Base-by-base conservation (phyloP, 2,797 vertebrate species). In the Emys orbicularis region DNA sequence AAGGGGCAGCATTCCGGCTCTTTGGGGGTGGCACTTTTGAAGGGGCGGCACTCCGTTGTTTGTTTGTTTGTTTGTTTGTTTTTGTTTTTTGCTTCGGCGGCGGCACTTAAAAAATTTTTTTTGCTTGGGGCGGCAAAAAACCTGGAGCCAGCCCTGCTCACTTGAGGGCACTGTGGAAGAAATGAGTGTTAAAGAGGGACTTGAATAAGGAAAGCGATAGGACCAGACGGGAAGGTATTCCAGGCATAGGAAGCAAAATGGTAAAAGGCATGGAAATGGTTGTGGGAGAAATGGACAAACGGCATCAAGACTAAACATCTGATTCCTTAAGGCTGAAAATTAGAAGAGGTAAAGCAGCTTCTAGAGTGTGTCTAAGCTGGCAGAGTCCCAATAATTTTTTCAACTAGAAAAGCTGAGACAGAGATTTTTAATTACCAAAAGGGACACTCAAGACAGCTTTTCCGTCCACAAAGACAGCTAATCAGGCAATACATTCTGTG, bases 201-300 rank as follows among this genome's bases (percentile, higher is more conserved):
- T 2, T 59, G 59, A 1, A n/a, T 15, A 61, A 47, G 16, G 52
- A 79, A 87, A n/a, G 54, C 65, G 34, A 76, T 2, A 61, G 12
- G 54, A 53, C 9, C 31, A 79, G 34, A 23, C 0, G 9, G 21
- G 31, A 81, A 84, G 52, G 37, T 41, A 34, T 68, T 82, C 61
- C 19, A 0, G 81, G 34, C 0, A 0, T 8, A 77, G 29, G 15
- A 49, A 27, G 27, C 44, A 47, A 47, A 27, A 29, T 56, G 37
- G 84, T 10, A 56, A 83, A 72, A 81, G 83, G 44, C n/a, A 65
- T 1, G 1, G 59, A 16, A 21, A 59, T 76, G 61, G 52, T 52
- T 84, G 1, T 27, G 12, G 86, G 76, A 84, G 23, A 68, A 68
- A 29, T 8, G 34, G 79, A 27, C 47, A 65, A 31, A 47, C 80